phyloP scores from a whole-genome alignment of 2,113 vertebrate species.

The Xyliphius kryptos region DNA sequence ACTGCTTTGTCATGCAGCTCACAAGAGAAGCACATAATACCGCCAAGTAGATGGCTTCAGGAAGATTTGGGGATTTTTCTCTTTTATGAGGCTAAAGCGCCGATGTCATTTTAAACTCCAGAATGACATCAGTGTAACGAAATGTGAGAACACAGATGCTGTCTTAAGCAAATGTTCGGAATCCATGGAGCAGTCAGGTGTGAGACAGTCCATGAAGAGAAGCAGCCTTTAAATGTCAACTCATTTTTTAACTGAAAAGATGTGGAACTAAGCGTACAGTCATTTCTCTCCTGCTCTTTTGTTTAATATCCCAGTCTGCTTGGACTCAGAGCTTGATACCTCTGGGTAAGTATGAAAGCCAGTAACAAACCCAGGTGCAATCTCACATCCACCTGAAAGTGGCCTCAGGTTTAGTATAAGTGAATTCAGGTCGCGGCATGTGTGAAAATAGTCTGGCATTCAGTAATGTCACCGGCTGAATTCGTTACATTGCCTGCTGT shows the following conservation, averaged over 20 bases:
- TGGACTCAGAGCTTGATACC: not conserved
- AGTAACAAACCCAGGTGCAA: not conserved
- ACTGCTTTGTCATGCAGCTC: constrained; percentile 45
- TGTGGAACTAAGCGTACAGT: no score
- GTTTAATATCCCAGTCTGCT: no score
- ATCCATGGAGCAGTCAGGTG: not conserved
- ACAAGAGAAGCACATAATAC: constrained; percentile 22
- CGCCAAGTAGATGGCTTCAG: constrained; percentile 29
- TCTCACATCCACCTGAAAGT: not conserved
- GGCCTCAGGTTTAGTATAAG: not conserved
- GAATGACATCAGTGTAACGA: constrained; percentile 37
- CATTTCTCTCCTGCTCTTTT: no score
- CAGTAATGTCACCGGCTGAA: not conserved
- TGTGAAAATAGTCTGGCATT: not conserved
- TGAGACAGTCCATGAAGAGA: not conserved
- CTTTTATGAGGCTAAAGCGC: no score
- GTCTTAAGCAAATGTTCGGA: constrained; percentile 7
- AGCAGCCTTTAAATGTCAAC: not conserved
- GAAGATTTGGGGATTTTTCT: constrained; percentile 18
- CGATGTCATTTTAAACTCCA: constrained; percentile 21
- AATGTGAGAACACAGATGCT: constrained; percentile 33
- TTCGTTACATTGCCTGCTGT: not conserved
- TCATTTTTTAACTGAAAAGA: no score
- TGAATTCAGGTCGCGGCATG: not conserved
- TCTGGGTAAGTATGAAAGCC: not conserved